phyloP scores from a whole-genome alignment of 2,888 invertebrate genomes.

The Phaonia tiefii region DNA sequence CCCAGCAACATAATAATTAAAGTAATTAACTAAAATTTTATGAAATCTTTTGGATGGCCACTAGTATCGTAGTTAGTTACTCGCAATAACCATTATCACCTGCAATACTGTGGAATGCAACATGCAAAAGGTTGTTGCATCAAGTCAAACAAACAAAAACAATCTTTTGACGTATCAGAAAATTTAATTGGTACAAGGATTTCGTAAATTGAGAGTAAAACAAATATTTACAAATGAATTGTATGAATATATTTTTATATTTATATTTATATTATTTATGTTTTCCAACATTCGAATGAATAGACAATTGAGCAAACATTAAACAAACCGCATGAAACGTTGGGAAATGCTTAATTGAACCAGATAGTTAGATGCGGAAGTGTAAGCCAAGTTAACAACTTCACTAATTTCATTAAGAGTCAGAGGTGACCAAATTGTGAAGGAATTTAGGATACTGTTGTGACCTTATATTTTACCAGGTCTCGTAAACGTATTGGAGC shows the following conservation, averaged over 20 bases:
- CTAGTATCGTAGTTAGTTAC: no score
- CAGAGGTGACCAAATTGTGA: neutral
- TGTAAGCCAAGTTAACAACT: neutral
- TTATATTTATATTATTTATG: no score
- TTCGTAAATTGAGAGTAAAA: conserved; percentile 13
- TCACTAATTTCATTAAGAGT: neutral
- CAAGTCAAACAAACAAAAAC: no score
- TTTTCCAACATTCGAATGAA: neutral
- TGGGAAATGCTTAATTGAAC: conserved; percentile 28
- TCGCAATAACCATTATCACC: no score
- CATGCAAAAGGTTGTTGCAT: no score
- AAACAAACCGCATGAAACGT: neutral
- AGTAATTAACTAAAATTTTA: no score
- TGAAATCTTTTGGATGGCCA: no score
- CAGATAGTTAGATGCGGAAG: neutral
- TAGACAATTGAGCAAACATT: conserved; percentile 21
- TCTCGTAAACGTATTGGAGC: no score
- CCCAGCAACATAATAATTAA: conserved; percentile 4
- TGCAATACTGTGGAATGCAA: no score
- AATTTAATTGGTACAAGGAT: conserved; percentile 15
- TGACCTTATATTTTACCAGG: no score
- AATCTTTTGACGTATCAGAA: neutral
- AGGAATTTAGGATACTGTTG: no score
- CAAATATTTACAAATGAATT: conserved; percentile 4
- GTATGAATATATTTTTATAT: no score